Base-by-base conservation (phyloP, 2,113 vertebrate genomes). In the Coracopsis vasa region DNA sequence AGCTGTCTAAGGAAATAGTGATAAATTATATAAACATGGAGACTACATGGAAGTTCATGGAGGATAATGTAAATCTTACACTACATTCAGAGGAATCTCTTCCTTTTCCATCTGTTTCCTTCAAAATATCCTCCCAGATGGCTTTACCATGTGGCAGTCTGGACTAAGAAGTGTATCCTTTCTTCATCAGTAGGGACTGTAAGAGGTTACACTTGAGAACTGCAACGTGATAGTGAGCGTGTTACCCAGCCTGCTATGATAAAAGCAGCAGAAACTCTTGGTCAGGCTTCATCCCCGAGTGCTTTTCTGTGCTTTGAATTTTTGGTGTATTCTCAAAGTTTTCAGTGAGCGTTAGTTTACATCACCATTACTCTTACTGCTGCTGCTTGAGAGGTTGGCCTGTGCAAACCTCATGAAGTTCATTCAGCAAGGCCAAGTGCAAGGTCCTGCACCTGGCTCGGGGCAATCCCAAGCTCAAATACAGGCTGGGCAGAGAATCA, bases 1-100 rank as follows among this genome's bases (percentile, higher is more conserved):
- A 95, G 82, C 94, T 97, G 96, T 97, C 96, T 97, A 84, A 98
- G 96, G 97, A 98, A 97, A 97, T 95, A 95, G 96, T 95, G 97
- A 98, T 98, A 98, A 98, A 97, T 98, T 97, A 94, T 96, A 94
- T 97, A 98, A 98, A 98, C 97, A 97, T 80, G 90, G 86, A 91
- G 97, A 97, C 98, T 98, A 97, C 97, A 96, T 97, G 92, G 97
- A 98, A 97, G 97, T 98, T 98, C 97, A 93, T 97, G 95, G 96
- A 98, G 95, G 97, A 98, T 98, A 97, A 98, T 98, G 97, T 98
- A 98, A 98, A 98, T 98, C 97, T 98, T 98, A 95, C 67, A 97
- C 86, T 93, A 79, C 95, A 97, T 97, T 97, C 97, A 92, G 95
- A 98, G 95, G 97, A 98, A 98, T 97, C 97, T 97, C 95, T 98